These are phyloP conservation scores for Gopherus flavomarginatus DNA, from an alignment of 2,113 vertebrate species.

Conservation along the genomic window DNA sequence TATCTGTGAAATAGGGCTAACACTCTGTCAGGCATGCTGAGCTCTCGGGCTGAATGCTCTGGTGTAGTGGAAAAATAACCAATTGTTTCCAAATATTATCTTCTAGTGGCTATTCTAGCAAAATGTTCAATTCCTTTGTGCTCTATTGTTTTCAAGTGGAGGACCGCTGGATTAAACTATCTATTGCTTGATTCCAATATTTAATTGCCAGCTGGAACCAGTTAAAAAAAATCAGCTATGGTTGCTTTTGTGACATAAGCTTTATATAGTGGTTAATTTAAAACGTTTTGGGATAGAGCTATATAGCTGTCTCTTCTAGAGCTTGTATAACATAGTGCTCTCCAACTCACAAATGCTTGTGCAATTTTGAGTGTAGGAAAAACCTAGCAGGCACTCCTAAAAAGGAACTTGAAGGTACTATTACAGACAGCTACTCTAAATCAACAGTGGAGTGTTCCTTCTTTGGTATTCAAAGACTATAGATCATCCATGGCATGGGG, in stretches of 20 bases:
- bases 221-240: background rate
- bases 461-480: background rate
- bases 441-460: background rate
- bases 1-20: background rate
- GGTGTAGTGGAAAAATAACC: background rate
- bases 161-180: background rate
- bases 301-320: background rate
- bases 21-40: background rate
- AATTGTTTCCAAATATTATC: background rate
- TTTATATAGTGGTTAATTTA: background rate
- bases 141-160: background rate
- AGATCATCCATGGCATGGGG: fast-evolving
- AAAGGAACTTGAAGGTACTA: fast-evolving
- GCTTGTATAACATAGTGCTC: fast-evolving
- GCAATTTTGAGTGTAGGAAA: background rate
- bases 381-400: background rate
- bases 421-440: background rate
- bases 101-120: background rate
- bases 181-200: background rate
- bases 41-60: background rate
- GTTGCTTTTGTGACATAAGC: background rate
- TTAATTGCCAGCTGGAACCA: background rate
- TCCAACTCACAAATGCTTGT: background rate
- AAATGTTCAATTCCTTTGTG: background rate
- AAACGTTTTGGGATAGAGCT: background rate